Evolutionary conservation across 2,888 invertebrate genomes (phyloP).

Genomic region (Mythimna impura): DNA sequence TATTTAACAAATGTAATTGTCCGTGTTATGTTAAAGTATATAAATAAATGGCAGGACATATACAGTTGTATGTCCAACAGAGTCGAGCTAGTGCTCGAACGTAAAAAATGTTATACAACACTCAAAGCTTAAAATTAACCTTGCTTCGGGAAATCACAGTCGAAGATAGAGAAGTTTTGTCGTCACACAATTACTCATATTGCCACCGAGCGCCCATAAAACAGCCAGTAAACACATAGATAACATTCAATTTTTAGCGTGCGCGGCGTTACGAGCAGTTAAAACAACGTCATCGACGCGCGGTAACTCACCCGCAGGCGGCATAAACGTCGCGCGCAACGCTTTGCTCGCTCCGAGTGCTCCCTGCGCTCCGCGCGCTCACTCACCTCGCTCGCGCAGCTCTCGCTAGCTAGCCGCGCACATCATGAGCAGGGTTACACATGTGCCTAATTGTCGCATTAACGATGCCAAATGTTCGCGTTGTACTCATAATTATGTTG

Average conservation of each 20-base stretch:
- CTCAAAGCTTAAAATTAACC: background rate
- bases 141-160: constrained; percentile 2
- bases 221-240: constrained; percentile 15
- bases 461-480: constrained; percentile 51
- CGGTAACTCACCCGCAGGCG: constrained; percentile 53
- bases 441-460: constrained; percentile 53
- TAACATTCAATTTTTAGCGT: constrained; percentile 30
- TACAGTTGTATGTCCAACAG: no score
- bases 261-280: constrained; percentile 10
- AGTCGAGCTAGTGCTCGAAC: background rate
- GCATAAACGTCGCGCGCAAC: constrained; percentile 62
- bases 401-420: constrained; percentile 12
- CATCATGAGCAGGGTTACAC: constrained; percentile 42
- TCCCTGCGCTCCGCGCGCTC: constrained; percentile 17
- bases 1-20: no score
- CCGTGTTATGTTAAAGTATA: no score
- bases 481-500: constrained; percentile 53
- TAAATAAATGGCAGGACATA: no score
- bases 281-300: constrained; percentile 41
- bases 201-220: constrained; percentile 30
- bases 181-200: constrained; percentile 5
- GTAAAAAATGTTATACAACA: background rate
- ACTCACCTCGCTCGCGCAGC: constrained; percentile 1
- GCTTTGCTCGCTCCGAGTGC: constrained; percentile 36
- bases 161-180: background rate